phyloP scores from a whole-genome alignment of 2,888 invertebrate species.

The Exocentrus adspersus region DNA sequence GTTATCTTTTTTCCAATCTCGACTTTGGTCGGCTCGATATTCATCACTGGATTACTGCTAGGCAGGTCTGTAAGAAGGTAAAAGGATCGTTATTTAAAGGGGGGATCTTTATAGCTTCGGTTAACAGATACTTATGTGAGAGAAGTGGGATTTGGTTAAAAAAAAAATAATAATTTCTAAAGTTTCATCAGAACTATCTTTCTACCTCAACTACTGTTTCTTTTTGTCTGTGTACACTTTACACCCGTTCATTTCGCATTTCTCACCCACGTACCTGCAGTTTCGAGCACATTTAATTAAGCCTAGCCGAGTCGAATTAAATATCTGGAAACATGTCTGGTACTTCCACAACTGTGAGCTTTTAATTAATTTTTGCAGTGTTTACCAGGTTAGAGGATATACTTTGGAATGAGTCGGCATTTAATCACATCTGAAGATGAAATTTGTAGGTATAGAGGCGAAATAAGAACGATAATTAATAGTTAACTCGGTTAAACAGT shows the following conservation, averaged over 20 bases:
- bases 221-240: too few species aligned
- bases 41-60: constrained; percentile 58
- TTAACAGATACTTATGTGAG: constrained; percentile 2
- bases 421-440: too few species aligned
- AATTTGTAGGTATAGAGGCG: too few species aligned
- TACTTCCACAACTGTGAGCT: neutral
- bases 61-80: constrained; percentile 62
- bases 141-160: neutral
- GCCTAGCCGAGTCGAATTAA: neutral
- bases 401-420: too few species aligned
- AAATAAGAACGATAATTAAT: too few species aligned
- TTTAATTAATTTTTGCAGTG: constrained; percentile 3
- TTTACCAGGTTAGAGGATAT: neutral
- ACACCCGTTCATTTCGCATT: too few species aligned
- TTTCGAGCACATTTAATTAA: neutral
- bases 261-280: too few species aligned
- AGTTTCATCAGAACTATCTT: too few species aligned
- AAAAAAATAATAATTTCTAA: too few species aligned
- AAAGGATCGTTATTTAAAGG: constrained; percentile 21
- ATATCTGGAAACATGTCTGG: neutral
- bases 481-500: too few species aligned
- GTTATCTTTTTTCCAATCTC: constrained; percentile 62
- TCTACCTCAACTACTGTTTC: too few species aligned
- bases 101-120: constrained; percentile 1
- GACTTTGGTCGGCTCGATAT: constrained; percentile 61